Percentiles rank a stretch among this genome's conserved stretches.
phyloP scores from a whole-genome alignment of 2,113 vertebrate genomes.

The Suricata suricatta region DNA sequence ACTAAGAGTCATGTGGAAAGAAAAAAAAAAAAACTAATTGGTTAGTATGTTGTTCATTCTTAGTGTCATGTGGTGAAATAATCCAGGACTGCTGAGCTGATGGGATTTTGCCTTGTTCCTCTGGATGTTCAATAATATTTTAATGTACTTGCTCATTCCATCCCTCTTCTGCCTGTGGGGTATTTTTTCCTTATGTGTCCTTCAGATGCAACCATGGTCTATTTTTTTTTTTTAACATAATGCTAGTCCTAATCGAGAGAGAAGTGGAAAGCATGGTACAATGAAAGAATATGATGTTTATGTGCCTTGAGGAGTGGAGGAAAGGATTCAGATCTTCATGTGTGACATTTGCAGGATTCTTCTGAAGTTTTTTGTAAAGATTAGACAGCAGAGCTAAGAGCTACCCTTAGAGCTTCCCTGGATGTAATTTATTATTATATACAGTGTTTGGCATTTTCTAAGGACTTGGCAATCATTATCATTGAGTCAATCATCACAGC shows the following conservation, averaged over 20 bases:
- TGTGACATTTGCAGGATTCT: background rate
- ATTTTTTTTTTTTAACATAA: background rate
- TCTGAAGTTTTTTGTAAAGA: background rate
- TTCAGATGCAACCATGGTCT: slow-evolving; percentile 30
- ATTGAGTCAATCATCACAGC: background rate
- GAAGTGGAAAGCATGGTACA: background rate
- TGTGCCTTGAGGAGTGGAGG: background rate
- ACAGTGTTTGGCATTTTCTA: slow-evolving; percentile 29
- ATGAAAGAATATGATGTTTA: background rate
- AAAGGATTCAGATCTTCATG: background rate
- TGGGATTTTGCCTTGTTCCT: slow-evolving; percentile 63
- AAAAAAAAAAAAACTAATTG: slow-evolving; percentile 71
- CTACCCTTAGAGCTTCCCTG: background rate
- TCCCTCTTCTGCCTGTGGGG: background rate
- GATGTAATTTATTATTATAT: background rate
- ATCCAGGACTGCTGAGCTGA: slow-evolving; percentile 73
- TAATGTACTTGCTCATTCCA: background rate
- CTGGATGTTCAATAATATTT: background rate
- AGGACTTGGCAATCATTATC: background rate
- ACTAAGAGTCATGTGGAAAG: slow-evolving; percentile 70
- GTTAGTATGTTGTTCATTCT: slow-evolving; percentile 75
- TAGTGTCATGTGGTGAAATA: slow-evolving; percentile 71
- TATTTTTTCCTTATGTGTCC: slow-evolving; percentile 23
- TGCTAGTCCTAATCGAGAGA: background rate
- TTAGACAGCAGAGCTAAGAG: background rate